Base-by-base conservation (phyloP, 1,140 invertebrate genomes). In the Leptinotarsa lineolata region DNA sequence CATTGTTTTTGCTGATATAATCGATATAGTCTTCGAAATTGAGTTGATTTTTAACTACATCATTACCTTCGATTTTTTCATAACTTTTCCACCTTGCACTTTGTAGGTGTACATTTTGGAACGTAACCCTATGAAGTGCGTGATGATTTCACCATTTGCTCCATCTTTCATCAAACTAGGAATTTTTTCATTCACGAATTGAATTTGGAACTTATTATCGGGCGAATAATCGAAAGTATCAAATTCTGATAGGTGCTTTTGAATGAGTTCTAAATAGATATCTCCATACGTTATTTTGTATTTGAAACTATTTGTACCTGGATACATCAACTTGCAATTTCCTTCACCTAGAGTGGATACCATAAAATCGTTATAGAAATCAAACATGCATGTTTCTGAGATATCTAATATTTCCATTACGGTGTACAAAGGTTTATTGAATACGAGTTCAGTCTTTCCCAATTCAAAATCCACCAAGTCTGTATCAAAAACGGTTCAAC, bases 91-190 rank as follows among this genome's bases (percentile, higher is more conserved):
- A 22, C 21, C 45, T 4, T 61, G 11, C 2, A 61, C 21, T 61
- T 61, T 61, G 21, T 61, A 61, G 12, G 21, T 15, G 11, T 22
- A 61, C 59, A 61, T 61, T 13, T 61, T 61, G 12, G 18, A 61
- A 1, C 59, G 12, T 11, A 61, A 18, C 18, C 11, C n/a, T 1
- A 5, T 6, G 18, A 61, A 61, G 5, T 61, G 59, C 11, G 59
- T 61, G 11, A 61, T 61, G 21, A 61, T 61, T 61, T 61, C 11
- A 18, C 21, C n/a, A 20, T 61, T 61, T 18, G n/a, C 79, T 79
- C 88, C 87, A 82, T 87, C 86, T 81, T 87, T 88, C 76, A 88
- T 84, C 79, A 86, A 83, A 8, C 86, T 85, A 6, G 86, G 13
- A 4, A 86, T 81, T 75, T 88, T 88, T 78, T 86, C 86, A 76